These are phyloP conservation scores for Tethya wilhelma DNA, from an alignment of 37 sponge, comb jelly and placozoan species.

Conservation along the genomic window DNA sequence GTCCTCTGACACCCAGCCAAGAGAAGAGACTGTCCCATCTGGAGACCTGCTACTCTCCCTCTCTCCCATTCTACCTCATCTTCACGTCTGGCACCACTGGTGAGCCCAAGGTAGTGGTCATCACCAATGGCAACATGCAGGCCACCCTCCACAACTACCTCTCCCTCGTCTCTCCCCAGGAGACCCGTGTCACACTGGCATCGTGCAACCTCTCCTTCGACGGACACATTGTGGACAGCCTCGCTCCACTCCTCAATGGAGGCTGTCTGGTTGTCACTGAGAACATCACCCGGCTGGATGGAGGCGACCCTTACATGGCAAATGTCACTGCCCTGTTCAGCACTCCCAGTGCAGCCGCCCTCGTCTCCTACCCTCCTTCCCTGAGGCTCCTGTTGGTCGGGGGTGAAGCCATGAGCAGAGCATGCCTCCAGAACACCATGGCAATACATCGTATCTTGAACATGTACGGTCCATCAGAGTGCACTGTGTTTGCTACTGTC, in stretches of 20 bases:
- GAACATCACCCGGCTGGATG: neutral
- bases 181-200: conserved; percentile 15
- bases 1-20: no score
- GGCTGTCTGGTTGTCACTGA: conserved; percentile 22
- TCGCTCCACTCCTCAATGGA: conserved; percentile 35
- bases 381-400: conserved; percentile 18
- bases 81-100: conserved; percentile 69
- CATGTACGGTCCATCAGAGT: conserved; percentile 51
- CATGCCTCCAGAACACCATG: conserved; percentile 12
- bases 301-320: neutral
- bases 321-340: neutral
- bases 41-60: neutral
- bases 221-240: conserved; percentile 24
- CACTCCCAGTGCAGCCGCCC: conserved; percentile 12
- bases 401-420: conserved; percentile 21
- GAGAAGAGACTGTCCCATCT: neutral
- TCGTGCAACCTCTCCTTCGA: conserved; percentile 24
- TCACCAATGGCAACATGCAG: conserved; percentile 24
- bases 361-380: neutral
- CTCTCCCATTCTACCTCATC: conserved; percentile 28
- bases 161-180: conserved; percentile 1
- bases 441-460: conserved; percentile 10
- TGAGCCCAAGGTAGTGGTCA: conserved; percentile 49
- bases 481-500: conserved; percentile 31
- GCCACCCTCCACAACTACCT: neutral